A percentile compares a stretch with the other conserved stretches of the same genome.
phyloP scores from a whole-genome alignment of 2,797 vertebrate genomes.

The Chrosomus eos region DNA sequence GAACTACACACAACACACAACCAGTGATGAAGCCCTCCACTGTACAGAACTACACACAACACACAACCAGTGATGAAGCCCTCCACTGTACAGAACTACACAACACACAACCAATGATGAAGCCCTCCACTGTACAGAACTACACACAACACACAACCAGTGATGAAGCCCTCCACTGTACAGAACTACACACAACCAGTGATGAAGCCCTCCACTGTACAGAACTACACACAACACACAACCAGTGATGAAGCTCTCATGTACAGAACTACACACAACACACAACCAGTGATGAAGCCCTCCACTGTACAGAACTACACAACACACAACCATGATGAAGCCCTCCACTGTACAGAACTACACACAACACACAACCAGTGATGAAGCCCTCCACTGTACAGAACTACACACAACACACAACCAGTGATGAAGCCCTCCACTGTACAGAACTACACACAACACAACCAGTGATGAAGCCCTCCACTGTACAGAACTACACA shows the following conservation, averaged over 20 bases:
- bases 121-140: constrained; percentile 99
- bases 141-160: constrained; percentile 71
- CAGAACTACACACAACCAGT: constrained; percentile 87
- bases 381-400: constrained; percentile 99
- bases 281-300: constrained; percentile 97
- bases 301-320: constrained; percentile 96
- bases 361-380: constrained; percentile 72
- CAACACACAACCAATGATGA: constrained; percentile 83
- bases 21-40: constrained; percentile 99
- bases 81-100: constrained; percentile 96
- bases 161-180: constrained; percentile 98
- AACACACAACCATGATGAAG: constrained; percentile 86
- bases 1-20: constrained; percentile 81
- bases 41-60: constrained; percentile 88
- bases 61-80: constrained; percentile 97
- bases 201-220: constrained; percentile 98
- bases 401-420: constrained; percentile 81
- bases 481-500: constrained; percentile 94
- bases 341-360: constrained; percentile 99
- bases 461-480: constrained; percentile 97
- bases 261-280: constrained; percentile 88
- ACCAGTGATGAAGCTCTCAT: constrained; percentile 97
- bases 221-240: constrained; percentile 83
- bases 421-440: constrained; percentile 99
- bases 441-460: constrained; percentile 88